Conservation (phyloP, 2,888 invertebrate species). For the Dysmachus trigonus region DNA sequence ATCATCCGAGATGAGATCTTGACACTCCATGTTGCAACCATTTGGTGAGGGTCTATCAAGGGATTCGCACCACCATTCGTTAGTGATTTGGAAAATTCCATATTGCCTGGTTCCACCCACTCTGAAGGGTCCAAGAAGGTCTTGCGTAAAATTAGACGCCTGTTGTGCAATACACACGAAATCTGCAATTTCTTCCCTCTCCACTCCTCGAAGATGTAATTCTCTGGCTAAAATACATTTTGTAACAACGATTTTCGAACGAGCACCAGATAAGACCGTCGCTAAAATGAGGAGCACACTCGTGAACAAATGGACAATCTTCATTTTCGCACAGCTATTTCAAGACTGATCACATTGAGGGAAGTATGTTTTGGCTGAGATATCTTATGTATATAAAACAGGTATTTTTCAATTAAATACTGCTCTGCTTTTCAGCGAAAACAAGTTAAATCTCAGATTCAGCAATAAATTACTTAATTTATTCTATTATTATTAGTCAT, state of each 20-base stretch:
- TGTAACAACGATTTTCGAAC: neutral
- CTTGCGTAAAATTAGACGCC: conserved; percentile 63
- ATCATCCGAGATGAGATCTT: conserved; percentile 58
- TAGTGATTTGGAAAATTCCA: conserved; percentile 63
- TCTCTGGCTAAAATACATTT: conserved; percentile 58
- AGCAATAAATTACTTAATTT: neutral
- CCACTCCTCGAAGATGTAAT: conserved; percentile 59
- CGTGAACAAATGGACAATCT: neutral
- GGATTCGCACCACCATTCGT: conserved; percentile 60
- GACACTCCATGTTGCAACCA: conserved; percentile 59
- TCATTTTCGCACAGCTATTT: neutral
- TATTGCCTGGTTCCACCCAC: conserved; percentile 65
- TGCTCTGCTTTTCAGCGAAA: neutral
- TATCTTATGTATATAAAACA: neutral
- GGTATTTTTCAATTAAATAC: neutral
- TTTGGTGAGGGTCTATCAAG: conserved; percentile 55
- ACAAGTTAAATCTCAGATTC: neutral
- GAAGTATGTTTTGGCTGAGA: neutral
- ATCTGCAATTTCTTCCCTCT: conserved; percentile 56
- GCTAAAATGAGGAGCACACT: neutral
- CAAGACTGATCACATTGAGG: neutral
- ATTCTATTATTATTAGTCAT: too few relatives aligned
- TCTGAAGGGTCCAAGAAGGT: conserved; percentile 65
- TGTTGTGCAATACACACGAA: conserved; percentile 60
- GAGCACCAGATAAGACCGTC: neutral